Percentiles rank a stretch among this genome's conserved stretches.
Evolutionary conservation across 2,797 vertebrate species (phyloP).

Genomic region (Characodon lateralis): DNA sequence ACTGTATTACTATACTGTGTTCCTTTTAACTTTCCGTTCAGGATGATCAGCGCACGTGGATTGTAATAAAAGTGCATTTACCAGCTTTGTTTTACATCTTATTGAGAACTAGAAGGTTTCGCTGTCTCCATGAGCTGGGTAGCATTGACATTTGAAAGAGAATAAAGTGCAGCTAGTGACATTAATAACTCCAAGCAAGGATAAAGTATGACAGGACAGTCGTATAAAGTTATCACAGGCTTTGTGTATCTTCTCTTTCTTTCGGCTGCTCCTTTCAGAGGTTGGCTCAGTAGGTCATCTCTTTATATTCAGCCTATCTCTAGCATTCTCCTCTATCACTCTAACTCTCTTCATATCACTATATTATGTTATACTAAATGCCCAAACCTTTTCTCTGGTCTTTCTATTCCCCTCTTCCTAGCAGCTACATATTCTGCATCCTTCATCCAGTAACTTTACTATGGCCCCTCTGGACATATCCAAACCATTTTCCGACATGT

Average conservation of each 20-base stretch:
- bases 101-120: not conserved
- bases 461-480: no score
- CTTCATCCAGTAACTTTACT: no score
- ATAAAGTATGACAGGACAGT: not conserved
- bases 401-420: not conserved
- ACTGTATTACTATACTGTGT: slow-evolving; percentile 66
- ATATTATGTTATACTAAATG: not conserved
- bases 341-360: not conserved
- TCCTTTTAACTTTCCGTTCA: slow-evolving; percentile 65
- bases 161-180: not conserved
- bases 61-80: slow-evolving; percentile 85
- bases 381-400: not conserved
- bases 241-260: not conserved
- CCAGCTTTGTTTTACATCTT: slow-evolving; percentile 31
- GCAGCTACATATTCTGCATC: not conserved
- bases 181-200: not conserved
- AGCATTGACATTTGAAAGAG: not conserved
- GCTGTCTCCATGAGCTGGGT: not conserved
- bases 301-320: not conserved
- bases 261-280: not conserved
- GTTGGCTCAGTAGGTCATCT: not conserved
- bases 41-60: slow-evolving; percentile 69
- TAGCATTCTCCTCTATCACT: no score
- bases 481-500: not conserved
- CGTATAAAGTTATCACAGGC: not conserved